phyloP scores from a whole-genome alignment of 2,113 vertebrate genomes.

The Brachypteracias leptosomus region DNA sequence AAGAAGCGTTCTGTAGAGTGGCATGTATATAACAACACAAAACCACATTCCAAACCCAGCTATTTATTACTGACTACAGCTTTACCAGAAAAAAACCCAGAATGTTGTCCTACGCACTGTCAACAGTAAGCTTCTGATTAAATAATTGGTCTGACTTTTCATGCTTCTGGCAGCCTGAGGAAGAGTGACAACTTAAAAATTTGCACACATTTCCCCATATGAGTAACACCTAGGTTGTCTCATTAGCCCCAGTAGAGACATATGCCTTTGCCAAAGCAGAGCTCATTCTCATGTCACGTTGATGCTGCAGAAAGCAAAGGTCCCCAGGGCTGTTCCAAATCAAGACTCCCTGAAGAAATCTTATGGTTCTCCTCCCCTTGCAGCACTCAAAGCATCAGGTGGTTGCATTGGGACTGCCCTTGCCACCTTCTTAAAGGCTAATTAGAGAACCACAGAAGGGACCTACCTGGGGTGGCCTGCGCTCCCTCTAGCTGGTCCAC shows the following conservation, averaged over 20 bases:
- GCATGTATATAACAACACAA: not conserved
- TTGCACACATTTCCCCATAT: not conserved
- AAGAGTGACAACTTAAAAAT: not conserved
- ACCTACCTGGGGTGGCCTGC: not conserved
- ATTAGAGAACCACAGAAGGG: not conserved
- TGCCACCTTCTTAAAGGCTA: not conserved
- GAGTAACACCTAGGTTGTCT: not conserved
- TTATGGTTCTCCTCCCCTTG: not conserved
- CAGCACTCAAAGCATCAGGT: accelerated
- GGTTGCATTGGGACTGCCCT: not conserved
- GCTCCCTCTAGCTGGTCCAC: not conserved
- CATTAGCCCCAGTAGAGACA: not conserved
- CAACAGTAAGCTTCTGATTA: not conserved
- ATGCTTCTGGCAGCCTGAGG: not conserved
- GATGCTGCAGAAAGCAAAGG: not conserved
- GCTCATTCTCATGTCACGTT: not conserved
- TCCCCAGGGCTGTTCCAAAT: not conserved
- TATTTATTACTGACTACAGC: not conserved
- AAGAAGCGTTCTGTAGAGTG: not conserved
- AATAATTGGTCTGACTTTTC: not conserved
- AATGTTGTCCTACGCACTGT: not conserved
- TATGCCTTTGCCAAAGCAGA: not conserved
- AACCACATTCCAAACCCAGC: not conserved
- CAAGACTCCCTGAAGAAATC: not conserved
- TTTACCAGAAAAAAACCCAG: not conserved